phyloP scores from a whole-genome alignment of 2,113 vertebrate species.

The Campylomormyrus tamandua region DNA sequence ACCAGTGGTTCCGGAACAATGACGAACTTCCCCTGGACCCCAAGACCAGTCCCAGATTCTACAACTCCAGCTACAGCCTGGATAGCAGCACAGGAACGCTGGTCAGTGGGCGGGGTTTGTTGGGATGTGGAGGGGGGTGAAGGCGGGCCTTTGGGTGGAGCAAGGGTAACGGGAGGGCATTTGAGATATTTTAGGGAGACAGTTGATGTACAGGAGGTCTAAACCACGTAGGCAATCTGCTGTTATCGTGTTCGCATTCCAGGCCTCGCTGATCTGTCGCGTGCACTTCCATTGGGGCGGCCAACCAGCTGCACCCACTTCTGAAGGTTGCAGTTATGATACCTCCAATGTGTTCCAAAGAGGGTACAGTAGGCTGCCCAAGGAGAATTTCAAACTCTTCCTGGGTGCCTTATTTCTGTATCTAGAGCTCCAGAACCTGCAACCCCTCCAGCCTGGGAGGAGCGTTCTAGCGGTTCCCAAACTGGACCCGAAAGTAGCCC shows the following conservation, averaged over 20 bases:
- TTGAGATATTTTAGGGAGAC: slow-evolving; percentile 63
- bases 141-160: slow-evolving; percentile 37
- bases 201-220: slow-evolving; percentile 56
- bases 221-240: slow-evolving; percentile 60
- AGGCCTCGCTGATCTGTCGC: slow-evolving; percentile 30
- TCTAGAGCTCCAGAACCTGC: neutral
- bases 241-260: slow-evolving; percentile 63
- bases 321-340: slow-evolving; percentile 25
- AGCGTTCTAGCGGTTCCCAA: neutral
- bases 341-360: slow-evolving; percentile 4
- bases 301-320: slow-evolving; percentile 34
- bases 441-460: neutral
- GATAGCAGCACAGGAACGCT: slow-evolving; percentile 73
- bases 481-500: neutral
- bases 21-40: slow-evolving; percentile 72
- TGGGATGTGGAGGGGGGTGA: slow-evolving; percentile 13
- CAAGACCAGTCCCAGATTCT: slow-evolving; percentile 66
- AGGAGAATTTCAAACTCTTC: neutral
- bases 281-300: slow-evolving; percentile 24
- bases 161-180: slow-evolving; percentile 36
- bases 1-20: slow-evolving; percentile 86
- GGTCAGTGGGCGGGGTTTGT: slow-evolving; percentile 61
- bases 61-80: slow-evolving; percentile 81
- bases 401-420: slow-evolving; percentile 1
- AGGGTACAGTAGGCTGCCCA: neutral